Conservation (phyloP, 2,797 vertebrate species). For the Fringilla coelebs region DNA sequence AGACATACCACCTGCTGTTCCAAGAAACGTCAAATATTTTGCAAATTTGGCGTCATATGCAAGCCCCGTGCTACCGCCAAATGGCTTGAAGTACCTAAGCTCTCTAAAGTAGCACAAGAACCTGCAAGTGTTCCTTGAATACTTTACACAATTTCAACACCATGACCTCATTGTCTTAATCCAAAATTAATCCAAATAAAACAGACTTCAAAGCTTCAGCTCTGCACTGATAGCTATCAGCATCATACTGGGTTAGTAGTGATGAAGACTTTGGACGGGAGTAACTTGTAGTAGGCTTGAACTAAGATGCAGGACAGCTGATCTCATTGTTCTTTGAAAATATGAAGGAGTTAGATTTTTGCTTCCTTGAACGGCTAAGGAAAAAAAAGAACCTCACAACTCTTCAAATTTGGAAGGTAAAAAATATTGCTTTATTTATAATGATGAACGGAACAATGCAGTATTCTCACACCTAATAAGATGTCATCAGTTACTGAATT, state of each 20-base stretch:
- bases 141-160: background rate
- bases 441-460: background rate
- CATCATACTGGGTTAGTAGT: background rate
- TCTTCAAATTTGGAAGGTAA: background rate
- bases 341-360: background rate
- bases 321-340: background rate
- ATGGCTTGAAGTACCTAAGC: background rate
- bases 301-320: background rate
- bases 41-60: background rate
- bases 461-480: background rate
- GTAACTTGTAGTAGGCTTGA: background rate
- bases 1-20: background rate
- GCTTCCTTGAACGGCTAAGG: background rate
- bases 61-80: background rate
- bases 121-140: background rate
- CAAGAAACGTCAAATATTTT: background rate
- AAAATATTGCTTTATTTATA: background rate
- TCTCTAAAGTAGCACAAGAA: background rate
- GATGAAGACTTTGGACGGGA: background rate
- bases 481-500: background rate
- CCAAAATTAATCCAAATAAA: background rate
- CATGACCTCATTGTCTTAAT: background rate
- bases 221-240: background rate
- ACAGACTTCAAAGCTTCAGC: background rate
- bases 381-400: background rate